Base-by-base conservation (phyloP, 2,797 vertebrate genomes). In the Enteromius paludinosus region DNA sequence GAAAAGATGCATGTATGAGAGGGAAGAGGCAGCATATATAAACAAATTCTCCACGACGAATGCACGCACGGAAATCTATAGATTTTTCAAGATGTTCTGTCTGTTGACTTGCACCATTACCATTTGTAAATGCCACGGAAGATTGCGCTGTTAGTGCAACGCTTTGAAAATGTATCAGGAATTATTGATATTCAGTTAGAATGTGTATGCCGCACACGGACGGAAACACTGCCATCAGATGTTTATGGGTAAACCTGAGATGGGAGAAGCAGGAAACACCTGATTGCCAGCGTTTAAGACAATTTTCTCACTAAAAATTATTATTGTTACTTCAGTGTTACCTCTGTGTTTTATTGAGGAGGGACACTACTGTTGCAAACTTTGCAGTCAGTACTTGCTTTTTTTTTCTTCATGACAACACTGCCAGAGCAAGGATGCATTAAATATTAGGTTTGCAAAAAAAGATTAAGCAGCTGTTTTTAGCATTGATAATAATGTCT, bases 181-280 rank as follows among this genome's bases (percentile, higher is more conserved):
- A 84, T 80, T 74, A 84, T 88, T 86, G 68, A 82, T 66, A 66
- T 82, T 78, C 43, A 59, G 68, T 73, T 38, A 71, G 69, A 82
- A 81, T 23, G 70, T 87, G 90, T 90, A 90, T 90, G 86, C 83
- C 86, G 85, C 87, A 18, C 41, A 82, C 69, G 81, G 71, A 38
- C 82, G 71, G 86, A 84, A 89, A 90, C 86, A 89, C 89, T 87
- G 85, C 86, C 70, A 28, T 79, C 86, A 90, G 87, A 89, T 93
- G 92, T 92, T 88, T 91, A 91, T 92, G 89, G 89, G 91, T 86
- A 88, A 89, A 88, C 82, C 84, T 45, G 30, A n/a, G 77, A 84
- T 85, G 82, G 86, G 85, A 85, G 82, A 85, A 85, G 81, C 83
- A 33, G 87, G 90, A 89, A 91, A 18, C 15, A 30, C 61, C 28